A percentile compares a stretch with the other conserved stretches of the same genome.
Evolutionary conservation across 2,888 invertebrate species (phyloP).

Genomic region (Lepidocyrtoides sp.): DNA sequence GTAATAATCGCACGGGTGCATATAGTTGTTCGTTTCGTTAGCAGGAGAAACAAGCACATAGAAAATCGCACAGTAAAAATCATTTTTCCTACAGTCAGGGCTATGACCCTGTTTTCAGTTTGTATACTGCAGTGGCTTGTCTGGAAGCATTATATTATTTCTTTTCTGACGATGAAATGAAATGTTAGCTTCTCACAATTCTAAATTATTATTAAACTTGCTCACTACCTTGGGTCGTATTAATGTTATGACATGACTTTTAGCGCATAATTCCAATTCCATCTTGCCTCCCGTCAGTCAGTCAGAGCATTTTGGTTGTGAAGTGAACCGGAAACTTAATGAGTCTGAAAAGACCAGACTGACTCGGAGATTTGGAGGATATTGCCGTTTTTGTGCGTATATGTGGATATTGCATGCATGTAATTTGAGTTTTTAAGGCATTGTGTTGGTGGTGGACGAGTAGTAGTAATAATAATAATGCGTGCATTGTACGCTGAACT

Average conservation of each 20-base stretch:
- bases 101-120: slow-evolving; percentile 64
- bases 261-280: slow-evolving; percentile 48
- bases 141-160: too few species aligned
- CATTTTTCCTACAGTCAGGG: slow-evolving; percentile 19
- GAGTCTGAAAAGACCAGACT: slow-evolving; percentile 39
- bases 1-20: not conserved
- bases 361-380: not conserved
- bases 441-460: not conserved
- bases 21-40: not conserved
- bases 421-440: not conserved
- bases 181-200: not conserved
- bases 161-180: not conserved
- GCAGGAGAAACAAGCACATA: not conserved
- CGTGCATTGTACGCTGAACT: not conserved
- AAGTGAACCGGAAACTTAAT: slow-evolving; percentile 42
- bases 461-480: not conserved
- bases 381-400: slow-evolving; percentile 60
- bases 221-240: not conserved
- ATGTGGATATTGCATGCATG: not conserved
- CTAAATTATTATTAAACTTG: too few species aligned
- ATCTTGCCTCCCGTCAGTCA: slow-evolving; percentile 1
- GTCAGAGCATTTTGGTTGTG: slow-evolving; percentile 6
- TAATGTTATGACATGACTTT: slow-evolving; percentile 54
- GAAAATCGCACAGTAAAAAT: not conserved
- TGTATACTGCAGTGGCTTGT: slow-evolving; percentile 18